A percentile compares a stretch with the other conserved stretches of the same genome.
phyloP scores from a whole-genome alignment of 2,113 vertebrate species.

The Oreochromis spilurus region DNA sequence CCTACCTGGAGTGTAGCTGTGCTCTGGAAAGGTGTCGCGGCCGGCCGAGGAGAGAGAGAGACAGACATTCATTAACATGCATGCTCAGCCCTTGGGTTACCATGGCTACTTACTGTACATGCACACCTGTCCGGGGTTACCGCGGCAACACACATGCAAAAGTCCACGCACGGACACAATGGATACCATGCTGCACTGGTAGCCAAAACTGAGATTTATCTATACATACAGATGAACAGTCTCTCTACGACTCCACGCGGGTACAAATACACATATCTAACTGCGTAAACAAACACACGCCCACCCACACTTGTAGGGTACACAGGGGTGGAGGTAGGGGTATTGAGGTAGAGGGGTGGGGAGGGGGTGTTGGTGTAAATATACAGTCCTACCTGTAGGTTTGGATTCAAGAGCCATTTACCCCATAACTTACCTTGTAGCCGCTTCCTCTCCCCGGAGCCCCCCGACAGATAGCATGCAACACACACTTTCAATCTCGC shows the following conservation, averaged over 20 bases:
- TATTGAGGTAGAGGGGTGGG: background rate
- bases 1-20: conserved; percentile 99
- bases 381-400: conserved; percentile 73
- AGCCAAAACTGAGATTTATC: conserved; percentile 41
- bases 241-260: background rate
- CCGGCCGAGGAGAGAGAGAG: conserved; percentile 97
- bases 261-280: conserved; percentile 10
- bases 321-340: background rate
- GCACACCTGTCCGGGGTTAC: conserved; percentile 64
- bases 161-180: conserved; percentile 53
- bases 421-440: conserved; percentile 75
- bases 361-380: conserved; percentile 10
- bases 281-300: conserved; percentile 18
- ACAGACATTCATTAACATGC: conserved; percentile 99
- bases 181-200: conserved; percentile 60
- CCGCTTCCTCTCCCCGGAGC: conserved; percentile 58
- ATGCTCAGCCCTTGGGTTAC: conserved; percentile 82
- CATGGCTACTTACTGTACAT: conserved; percentile 73
- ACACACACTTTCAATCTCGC: conserved; percentile 20
- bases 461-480: conserved; percentile 74
- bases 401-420: conserved; percentile 67
- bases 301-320: conserved; percentile 15
- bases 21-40: conserved; percentile 87
- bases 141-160: conserved; percentile 62
- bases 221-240: background rate